Evolutionary conservation across 2,888 invertebrate genomes (phyloP).

Genomic region (Pseudolycoriella hygida): DNA sequence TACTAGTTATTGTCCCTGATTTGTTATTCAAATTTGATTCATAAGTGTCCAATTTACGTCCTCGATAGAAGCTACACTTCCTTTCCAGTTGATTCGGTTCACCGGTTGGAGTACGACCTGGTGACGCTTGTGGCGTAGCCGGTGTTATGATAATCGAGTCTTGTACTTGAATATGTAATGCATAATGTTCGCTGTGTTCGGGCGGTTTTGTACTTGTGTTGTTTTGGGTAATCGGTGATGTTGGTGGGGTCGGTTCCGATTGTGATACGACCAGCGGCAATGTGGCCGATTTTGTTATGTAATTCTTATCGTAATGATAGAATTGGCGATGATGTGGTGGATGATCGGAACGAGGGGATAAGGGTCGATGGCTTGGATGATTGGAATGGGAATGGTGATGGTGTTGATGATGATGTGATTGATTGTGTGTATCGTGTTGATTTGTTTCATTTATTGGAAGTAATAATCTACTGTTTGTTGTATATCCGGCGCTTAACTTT

Average conservation of each 20-base stretch:
- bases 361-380: conserved; percentile 15
- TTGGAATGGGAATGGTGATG: conserved; percentile 14
- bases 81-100: conserved; percentile 20
- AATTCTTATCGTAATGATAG: conserved; percentile 9
- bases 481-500: conserved; percentile 26
- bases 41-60: conserved; percentile 15
- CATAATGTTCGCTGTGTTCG: neutral
- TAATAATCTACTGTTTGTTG: conserved; percentile 27
- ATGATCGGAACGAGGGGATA: conserved; percentile 2
- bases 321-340: conserved; percentile 5
- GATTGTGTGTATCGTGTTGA: conserved; percentile 9
- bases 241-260: conserved; percentile 22
- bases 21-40: conserved; percentile 7
- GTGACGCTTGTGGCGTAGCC: conserved; percentile 29
- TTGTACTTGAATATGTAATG: conserved; percentile 11
- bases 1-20: conserved; percentile 1
- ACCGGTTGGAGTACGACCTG: conserved; percentile 18
- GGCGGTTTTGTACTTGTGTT: conserved; percentile 6
- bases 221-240: conserved; percentile 19
- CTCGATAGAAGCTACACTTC: conserved; percentile 29
- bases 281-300: conserved; percentile 26
- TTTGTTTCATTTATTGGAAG: conserved; percentile 29
- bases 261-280: conserved; percentile 26
- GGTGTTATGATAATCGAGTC: conserved; percentile 29
- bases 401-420: conserved; percentile 17